Evolutionary conservation across 2,113 vertebrate species (phyloP), one percentile per base, ranked within the genome.

Genomic region (Labeo catla): DNA sequence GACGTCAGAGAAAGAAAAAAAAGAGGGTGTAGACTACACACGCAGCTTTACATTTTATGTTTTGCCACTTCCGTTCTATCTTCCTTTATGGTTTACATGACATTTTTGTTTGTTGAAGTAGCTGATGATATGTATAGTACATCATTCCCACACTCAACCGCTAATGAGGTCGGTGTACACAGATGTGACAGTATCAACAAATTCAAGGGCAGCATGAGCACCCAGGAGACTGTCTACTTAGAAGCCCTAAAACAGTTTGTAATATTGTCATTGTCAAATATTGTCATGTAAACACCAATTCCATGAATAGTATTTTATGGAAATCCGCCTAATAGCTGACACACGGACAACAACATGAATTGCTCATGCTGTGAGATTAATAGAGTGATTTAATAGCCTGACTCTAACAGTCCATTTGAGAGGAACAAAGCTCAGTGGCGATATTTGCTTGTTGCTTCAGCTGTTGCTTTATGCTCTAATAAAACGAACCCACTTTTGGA

Each of bases 281-380:
- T 70, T 34, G 80, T 68, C 12, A 9, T 68, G 63, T 52, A 82
- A 52, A 68, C 77, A 43, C 65, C 19, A 15, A 59, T 66, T 81
- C 43, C 59, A 12, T 43, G 12, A 5, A 57, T 45, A 73, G 21
- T 7, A 43, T 73, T 54, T 21, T 49, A 28, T 49, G 57, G 74
- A 86, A 84, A 87, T 84, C 39, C 49, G 28, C 54, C 86, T 45
- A 57, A 83, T 36, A 73, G 83, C 50, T 19, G 66, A 73, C 50
- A 73, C 28, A 28, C 23, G 21, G 50, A 82, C 84, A 81, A 80
- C 36, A 74, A 68, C 72, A 81, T 21, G 45, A 76, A 84, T 76
- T 34, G 76, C 81, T 79, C 49, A 39, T 61, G 79, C 52, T 77
- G 77, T 76, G 59, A 85, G 77, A 88, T 76, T 85, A 76, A 87